These are phyloP conservation scores for Myrmophylax atrothorax DNA, from an alignment of 2,113 vertebrate species.

Conservation along the genomic window DNA sequence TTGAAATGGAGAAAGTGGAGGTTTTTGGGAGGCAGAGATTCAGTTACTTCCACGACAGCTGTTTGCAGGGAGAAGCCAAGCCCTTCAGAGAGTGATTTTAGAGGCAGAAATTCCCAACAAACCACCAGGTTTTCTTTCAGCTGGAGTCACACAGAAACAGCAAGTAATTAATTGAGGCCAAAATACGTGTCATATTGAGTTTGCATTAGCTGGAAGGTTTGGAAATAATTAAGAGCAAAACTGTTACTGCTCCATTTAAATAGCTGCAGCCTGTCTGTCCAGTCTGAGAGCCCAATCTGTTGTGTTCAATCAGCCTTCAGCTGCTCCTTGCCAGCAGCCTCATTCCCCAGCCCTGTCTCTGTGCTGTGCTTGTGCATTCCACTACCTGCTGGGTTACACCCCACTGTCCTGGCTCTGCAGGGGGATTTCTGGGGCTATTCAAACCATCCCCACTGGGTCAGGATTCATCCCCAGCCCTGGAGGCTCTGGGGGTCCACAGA, in stretches of 20 bases:
- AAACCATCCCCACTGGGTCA: not conserved
- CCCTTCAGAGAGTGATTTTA: not conserved
- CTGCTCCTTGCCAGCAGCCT: slow-evolving; percentile 57
- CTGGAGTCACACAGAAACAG: slow-evolving; percentile 1
- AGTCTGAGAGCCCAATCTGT: slow-evolving; percentile 62
- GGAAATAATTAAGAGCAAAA: slow-evolving; percentile 68
- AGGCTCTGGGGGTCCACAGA: not conserved
- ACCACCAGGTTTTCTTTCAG: not conserved
- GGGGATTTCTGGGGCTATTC: slow-evolving; percentile 45
- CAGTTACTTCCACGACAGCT: slow-evolving; percentile 37
- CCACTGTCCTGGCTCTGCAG: not conserved
- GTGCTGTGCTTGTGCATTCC: slow-evolving; percentile 56
- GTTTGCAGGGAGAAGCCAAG: slow-evolving; percentile 27
- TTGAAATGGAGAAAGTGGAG: slow-evolving; percentile 51
- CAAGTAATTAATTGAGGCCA: slow-evolving; percentile 39
- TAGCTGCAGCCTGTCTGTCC: slow-evolving; percentile 64
- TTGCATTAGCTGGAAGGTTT: slow-evolving; percentile 30
- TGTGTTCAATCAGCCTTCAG: slow-evolving; percentile 61
- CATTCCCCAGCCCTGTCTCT: slow-evolving; percentile 61
- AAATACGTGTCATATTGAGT: not conserved
- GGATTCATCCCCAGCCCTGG: not conserved
- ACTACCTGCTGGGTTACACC: slow-evolving; percentile 58
- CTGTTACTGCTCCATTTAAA: slow-evolving; percentile 60
- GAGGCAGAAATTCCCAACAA: not conserved
- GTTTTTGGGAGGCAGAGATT: slow-evolving; percentile 39